phyloP scores from a whole-genome alignment of 2,113 vertebrate genomes.

The Saguinus midas region DNA sequence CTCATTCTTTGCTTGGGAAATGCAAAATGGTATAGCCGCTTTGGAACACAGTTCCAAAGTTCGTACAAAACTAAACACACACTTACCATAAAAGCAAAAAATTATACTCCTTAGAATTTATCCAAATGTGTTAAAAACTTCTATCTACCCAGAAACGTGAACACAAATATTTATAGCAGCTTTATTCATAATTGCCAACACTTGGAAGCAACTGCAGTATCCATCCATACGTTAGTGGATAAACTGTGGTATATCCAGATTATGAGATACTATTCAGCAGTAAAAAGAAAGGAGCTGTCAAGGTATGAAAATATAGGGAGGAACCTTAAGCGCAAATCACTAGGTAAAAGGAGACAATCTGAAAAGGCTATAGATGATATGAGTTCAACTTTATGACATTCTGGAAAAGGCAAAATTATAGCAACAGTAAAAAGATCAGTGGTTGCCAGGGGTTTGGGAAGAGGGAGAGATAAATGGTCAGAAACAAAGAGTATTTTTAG shows the following conservation, averaged over 20 bases:
- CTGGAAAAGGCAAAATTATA: background rate
- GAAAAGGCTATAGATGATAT: background rate
- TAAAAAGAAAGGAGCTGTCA: background rate
- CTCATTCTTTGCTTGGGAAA: background rate
- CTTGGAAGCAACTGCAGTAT: background rate
- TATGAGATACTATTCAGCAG: background rate
- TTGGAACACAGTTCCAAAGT: background rate
- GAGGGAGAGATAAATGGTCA: background rate
- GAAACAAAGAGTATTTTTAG: background rate
- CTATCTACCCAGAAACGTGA: background rate
- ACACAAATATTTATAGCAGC: background rate
- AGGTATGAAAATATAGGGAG: background rate
- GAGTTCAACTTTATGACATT: background rate
- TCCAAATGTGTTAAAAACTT: background rate
- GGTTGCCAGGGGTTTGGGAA: background rate
- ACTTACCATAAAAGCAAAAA: background rate
- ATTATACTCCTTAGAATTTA: background rate
- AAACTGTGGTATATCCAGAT: background rate
- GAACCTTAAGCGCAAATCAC: background rate
- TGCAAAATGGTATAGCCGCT: background rate
- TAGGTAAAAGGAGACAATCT: background rate
- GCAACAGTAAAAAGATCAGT: background rate
- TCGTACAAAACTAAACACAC: background rate
- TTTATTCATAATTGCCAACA: background rate
- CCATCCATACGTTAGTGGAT: background rate